A percentile compares a stretch with the other conserved stretches of the same genome.
Evolutionary conservation across 2,797 vertebrate genomes (phyloP).

Genomic region (Limnodromus scolopaceus): DNA sequence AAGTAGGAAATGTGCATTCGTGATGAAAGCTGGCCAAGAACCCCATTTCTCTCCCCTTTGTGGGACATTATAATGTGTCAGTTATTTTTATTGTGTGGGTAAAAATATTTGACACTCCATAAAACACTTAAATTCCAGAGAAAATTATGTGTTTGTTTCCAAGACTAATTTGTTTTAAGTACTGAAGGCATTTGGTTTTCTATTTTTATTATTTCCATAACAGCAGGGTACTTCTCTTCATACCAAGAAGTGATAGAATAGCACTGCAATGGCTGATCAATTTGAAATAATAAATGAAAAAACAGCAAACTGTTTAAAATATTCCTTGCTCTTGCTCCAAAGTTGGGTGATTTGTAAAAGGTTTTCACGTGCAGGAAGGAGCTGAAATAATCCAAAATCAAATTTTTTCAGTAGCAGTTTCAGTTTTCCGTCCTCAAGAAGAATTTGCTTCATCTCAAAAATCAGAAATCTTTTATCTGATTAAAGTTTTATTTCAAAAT

Average conservation of each 20-base stretch:
- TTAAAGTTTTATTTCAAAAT: neutral
- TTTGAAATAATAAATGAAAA: neutral
- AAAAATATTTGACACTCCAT: neutral
- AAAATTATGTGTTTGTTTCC: accelerated
- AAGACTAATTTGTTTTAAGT: neutral
- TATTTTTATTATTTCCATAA: neutral
- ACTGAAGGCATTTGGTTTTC: neutral
- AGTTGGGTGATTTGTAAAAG: neutral
- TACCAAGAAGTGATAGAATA: neutral
- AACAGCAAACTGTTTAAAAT: neutral
- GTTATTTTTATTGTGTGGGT: neutral
- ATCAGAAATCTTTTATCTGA: neutral
- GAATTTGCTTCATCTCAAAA: neutral
- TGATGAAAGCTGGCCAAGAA: neutral
- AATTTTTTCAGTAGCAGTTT: neutral
- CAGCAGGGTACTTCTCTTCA: neutral
- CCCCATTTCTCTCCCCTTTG: accelerated
- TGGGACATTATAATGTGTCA: neutral
- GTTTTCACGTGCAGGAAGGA: neutral
- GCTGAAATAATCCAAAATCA: neutral
- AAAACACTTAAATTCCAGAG: neutral
- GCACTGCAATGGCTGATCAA: neutral
- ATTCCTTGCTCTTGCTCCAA: neutral
- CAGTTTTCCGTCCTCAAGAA: neutral
- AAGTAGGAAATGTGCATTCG: neutral